These are phyloP conservation scores for Hypsopygia costalis DNA, from an alignment of 2,888 invertebrate genomes.

Conservation along the genomic window DNA sequence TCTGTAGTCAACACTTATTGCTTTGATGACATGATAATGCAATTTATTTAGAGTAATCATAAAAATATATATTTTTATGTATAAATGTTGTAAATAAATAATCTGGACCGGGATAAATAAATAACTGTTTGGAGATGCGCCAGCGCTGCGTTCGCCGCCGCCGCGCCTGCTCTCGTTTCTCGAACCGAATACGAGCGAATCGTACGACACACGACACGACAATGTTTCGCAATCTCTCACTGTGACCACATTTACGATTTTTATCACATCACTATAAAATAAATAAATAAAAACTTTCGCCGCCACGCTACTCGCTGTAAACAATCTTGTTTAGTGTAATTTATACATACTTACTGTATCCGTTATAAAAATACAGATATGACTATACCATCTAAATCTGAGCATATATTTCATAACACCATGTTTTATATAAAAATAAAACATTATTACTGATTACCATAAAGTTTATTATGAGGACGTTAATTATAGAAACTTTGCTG, in stretches of 20 bases:
- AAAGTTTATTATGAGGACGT: too few relatives aligned
- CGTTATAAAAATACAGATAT: conserved; percentile 1
- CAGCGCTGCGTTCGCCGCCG: conserved; percentile 29
- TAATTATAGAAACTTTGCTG: too few relatives aligned
- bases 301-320: background rate
- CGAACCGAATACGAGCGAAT: background rate
- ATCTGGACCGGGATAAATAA: conserved; percentile 51
- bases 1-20: conserved; percentile 20
- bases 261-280: conserved; percentile 7
- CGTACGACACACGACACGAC: background rate
- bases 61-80: conserved; percentile 30
- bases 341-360: conserved; percentile 4
- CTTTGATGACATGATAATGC: conserved; percentile 27
- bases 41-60: conserved; percentile 23
- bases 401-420: too few relatives aligned
- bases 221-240: conserved; percentile 28
- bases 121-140: conserved; percentile 45
- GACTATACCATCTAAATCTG: background rate
- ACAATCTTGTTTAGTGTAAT: conserved; percentile 2
- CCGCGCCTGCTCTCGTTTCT: conserved; percentile 5
- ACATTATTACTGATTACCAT: too few relatives aligned
- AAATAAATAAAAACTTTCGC: conserved; percentile 4
- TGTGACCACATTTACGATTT: conserved; percentile 23
- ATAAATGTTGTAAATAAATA: conserved; percentile 54
- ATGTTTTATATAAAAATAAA: too few relatives aligned